These are phyloP conservation scores for Myopa testacea DNA, from an alignment of 2,888 invertebrate genomes.

Conservation along the genomic window DNA sequence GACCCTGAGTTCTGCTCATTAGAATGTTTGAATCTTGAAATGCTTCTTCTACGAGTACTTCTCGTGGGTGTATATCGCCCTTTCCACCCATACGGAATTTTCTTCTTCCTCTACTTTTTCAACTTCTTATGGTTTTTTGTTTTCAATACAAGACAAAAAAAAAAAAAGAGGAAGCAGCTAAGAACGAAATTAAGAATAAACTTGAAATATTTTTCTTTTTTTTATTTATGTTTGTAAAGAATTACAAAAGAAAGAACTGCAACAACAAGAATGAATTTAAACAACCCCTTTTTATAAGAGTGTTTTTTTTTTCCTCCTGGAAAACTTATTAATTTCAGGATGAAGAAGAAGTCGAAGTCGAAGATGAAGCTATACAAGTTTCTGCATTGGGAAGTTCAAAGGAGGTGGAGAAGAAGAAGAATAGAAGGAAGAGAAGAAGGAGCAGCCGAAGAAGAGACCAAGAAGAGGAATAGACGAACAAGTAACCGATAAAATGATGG, in stretches of 20 bases:
- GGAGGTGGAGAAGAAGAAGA: neutral
- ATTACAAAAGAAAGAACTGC: neutral
- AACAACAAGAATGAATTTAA: neutral
- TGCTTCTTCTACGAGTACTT: neutral
- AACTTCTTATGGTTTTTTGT: constrained; percentile 6
- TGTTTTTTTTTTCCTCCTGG: neutral
- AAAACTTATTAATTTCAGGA: neutral
- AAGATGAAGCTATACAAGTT: neutral
- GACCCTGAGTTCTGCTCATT: neutral
- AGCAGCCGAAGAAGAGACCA: neutral
- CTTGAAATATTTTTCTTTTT: too few relatives aligned
- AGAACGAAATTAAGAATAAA: too few relatives aligned
- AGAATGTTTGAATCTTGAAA: too few relatives aligned
- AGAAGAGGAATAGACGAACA: neutral
- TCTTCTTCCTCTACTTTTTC: neutral
- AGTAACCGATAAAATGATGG: too few relatives aligned
- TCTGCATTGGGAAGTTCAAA: too few relatives aligned
- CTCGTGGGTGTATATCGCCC: constrained; percentile 3
- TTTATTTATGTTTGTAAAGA: neutral
- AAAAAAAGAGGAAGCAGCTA: neutral
- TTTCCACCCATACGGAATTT: neutral
- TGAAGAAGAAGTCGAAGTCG: constrained; percentile 4
- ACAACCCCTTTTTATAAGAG: constrained; percentile 19
- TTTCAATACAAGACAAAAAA: neutral
- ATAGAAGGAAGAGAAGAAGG: neutral